Conservation (phyloP, 1,140 invertebrate genomes). For the Hydropsyche tenuis region DNA sequence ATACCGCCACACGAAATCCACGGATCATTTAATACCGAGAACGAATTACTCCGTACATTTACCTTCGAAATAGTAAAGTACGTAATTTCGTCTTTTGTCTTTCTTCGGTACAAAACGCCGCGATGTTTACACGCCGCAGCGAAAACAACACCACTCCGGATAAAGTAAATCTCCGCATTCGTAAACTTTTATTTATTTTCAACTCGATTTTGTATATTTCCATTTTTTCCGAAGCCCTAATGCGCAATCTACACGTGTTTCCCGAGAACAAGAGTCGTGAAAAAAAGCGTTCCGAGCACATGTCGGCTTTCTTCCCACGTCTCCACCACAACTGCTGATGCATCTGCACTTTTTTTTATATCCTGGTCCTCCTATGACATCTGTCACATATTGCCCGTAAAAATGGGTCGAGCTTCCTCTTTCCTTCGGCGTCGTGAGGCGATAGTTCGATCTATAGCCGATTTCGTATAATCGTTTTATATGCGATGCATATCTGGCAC, state of each 20-base stretch:
- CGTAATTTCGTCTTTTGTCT: too few relatives aligned
- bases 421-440: neutral
- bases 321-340: conserved; percentile 2
- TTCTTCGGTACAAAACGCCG: too few relatives aligned
- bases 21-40: too few relatives aligned
- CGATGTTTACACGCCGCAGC: too few relatives aligned
- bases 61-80: too few relatives aligned
- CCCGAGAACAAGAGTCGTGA: neutral
- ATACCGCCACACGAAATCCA: too few relatives aligned
- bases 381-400: neutral
- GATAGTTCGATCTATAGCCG: neutral
- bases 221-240: neutral
- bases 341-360: conserved; percentile 32
- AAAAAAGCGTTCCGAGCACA: conserved; percentile 13
- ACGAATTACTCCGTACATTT: too few relatives aligned
- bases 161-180: too few relatives aligned
- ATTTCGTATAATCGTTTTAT: neutral
- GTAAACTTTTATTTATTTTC: too few relatives aligned
- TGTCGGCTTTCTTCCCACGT: conserved; percentile 32
- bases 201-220: too few relatives aligned
- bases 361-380: conserved; percentile 12
- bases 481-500: neutral
- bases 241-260: neutral
- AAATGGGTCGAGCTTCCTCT: conserved; percentile 20
- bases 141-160: too few relatives aligned